These are phyloP conservation scores for Fragum whitleyi DNA, from an alignment of 2,888 invertebrate genomes.

Conservation along the genomic window DNA sequence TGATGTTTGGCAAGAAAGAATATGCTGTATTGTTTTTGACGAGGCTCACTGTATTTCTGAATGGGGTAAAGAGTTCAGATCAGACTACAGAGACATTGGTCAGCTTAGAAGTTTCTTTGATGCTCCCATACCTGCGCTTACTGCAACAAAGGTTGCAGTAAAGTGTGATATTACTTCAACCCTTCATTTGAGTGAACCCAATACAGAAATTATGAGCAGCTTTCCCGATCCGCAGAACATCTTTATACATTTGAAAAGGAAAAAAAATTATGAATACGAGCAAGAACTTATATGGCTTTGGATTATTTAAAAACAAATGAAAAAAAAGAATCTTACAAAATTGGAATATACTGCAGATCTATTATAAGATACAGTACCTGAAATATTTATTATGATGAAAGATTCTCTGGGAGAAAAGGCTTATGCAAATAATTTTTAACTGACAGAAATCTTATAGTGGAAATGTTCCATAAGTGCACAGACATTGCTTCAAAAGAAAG, in stretches of 20 bases:
- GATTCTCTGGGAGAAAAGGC: slow-evolving; percentile 38
- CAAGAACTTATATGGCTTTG: slow-evolving; percentile 37
- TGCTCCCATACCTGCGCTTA: slow-evolving; percentile 46
- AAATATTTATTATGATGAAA: slow-evolving; percentile 51
- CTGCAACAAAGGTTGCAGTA: slow-evolving; percentile 43
- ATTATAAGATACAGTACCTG: slow-evolving; percentile 56
- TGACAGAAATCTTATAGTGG: slow-evolving; percentile 46
- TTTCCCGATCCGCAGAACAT: slow-evolving; percentile 46
- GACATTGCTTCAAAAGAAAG: slow-evolving; percentile 45
- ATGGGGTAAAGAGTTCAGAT: slow-evolving; percentile 58
- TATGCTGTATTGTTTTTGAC: slow-evolving; percentile 46
- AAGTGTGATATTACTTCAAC: slow-evolving; percentile 47
- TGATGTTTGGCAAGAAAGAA: slow-evolving; percentile 40
- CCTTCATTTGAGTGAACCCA: slow-evolving; percentile 35
- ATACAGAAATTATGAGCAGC: slow-evolving; percentile 31
- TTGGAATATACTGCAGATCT: slow-evolving; percentile 55
- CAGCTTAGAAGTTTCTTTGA: slow-evolving; percentile 45
- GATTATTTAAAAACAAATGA: slow-evolving; percentile 43
- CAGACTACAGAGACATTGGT: slow-evolving; percentile 44
- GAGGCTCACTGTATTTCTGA: slow-evolving; percentile 66
- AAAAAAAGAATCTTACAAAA: slow-evolving; percentile 39
- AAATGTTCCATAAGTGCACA: slow-evolving; percentile 63
- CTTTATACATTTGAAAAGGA: slow-evolving; percentile 13
- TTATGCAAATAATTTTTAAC: slow-evolving; percentile 51
- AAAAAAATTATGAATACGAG: slow-evolving; percentile 12